These are phyloP conservation scores for Arrhamphus sclerolepis DNA, from an alignment of 2,797 vertebrate species.

Conservation along the genomic window DNA sequence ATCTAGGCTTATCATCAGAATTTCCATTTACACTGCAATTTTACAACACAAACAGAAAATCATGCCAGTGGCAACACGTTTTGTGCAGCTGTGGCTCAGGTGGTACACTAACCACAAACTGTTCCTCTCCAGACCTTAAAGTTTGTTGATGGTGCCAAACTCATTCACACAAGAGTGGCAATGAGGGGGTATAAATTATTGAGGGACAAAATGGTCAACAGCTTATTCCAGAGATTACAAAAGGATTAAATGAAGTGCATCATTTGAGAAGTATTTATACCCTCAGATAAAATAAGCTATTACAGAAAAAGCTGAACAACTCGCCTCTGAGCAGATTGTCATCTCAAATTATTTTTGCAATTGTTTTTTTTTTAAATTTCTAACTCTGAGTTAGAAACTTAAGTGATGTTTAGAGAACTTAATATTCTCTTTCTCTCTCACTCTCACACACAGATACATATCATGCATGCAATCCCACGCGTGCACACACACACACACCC, in stretches of 20 bases:
- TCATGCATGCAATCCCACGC: conserved; percentile 43
- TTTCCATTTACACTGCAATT: not conserved
- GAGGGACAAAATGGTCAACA: no score
- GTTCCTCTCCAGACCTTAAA: no score
- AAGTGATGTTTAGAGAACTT: conserved; percentile 20
- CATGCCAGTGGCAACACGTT: not conserved
- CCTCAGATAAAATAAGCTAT: not conserved
- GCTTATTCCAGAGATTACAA: not conserved
- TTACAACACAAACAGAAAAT: conserved; percentile 11
- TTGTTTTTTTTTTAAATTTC: not conserved
- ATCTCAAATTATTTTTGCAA: conserved; percentile 14
- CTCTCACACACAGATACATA: conserved; percentile 35
- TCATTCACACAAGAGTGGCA: no score
- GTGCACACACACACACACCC: conserved; percentile 23
- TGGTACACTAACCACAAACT: no score
- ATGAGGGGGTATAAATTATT: no score
- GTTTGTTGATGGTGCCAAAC: no score
- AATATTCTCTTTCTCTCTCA: conserved; percentile 20
- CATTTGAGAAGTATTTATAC: not conserved
- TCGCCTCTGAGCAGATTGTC: conserved; percentile 17
- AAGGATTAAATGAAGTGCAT: not conserved
- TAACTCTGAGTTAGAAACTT: conserved; percentile 4
- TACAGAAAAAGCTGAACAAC: not conserved
- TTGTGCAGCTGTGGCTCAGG: no score
- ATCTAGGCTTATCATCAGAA: not conserved